Percentiles rank a stretch among this genome's conserved stretches.
These are phyloP conservation scores for Melitaea athalia DNA, from an alignment of 2,888 invertebrate species.

Conservation along the genomic window DNA sequence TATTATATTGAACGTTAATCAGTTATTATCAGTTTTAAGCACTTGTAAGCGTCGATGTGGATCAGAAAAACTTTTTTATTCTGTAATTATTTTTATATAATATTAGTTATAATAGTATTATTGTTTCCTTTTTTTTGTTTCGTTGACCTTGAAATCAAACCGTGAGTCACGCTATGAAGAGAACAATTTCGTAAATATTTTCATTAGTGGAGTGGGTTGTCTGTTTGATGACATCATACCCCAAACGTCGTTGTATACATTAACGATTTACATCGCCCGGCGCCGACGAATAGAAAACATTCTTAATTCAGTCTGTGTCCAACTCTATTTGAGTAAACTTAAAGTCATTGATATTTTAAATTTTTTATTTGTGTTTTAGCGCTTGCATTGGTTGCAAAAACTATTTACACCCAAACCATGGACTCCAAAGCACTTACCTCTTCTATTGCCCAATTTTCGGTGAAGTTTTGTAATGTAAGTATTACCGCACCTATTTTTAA, in stretches of 20 bases:
- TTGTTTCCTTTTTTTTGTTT: neutral
- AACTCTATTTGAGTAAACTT: neutral
- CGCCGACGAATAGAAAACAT: constrained; percentile 1
- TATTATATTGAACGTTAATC: neutral
- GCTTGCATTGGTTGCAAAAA: constrained; percentile 28
- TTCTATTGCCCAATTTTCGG: constrained; percentile 68
- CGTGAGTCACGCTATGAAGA: neutral
- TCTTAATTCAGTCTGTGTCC: neutral
- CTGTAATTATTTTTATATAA: constrained; percentile 19
- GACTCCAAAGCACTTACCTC: constrained; percentile 64
- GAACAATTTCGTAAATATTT: neutral
- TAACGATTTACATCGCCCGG: constrained; percentile 14
- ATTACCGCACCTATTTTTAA: neutral
- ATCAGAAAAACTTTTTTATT: constrained; percentile 16
- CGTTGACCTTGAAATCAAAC: constrained; percentile 3
- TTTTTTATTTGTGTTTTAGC: constrained; percentile 22
- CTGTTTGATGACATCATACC: constrained; percentile 21
- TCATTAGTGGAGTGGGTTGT: constrained; percentile 9
- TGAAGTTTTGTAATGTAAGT: constrained; percentile 80
- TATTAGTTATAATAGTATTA: too few species aligned
- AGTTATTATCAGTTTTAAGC: too few species aligned
- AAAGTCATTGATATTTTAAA: too few species aligned
- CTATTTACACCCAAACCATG: constrained; percentile 51
- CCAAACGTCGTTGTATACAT: constrained; percentile 2
- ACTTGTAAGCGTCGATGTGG: constrained; percentile 22